Conservation (phyloP, 2,888 invertebrate species). For the Drosophila mayaguana region DNA sequence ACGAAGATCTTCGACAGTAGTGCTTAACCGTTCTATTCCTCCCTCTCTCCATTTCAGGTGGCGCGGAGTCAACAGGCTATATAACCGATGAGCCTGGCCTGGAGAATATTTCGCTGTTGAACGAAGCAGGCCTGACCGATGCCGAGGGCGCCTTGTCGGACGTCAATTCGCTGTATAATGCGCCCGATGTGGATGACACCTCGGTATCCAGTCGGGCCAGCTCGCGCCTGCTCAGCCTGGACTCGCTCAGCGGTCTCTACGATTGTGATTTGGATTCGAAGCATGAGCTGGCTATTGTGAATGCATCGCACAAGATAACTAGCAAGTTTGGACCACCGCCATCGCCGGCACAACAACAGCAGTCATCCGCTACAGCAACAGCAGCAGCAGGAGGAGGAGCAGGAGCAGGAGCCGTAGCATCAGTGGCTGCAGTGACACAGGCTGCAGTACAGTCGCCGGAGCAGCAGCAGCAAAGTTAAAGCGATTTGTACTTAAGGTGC, state of each 20-base stretch:
- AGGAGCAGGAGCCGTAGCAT: constrained; percentile 35
- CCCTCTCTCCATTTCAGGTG: constrained; percentile 79
- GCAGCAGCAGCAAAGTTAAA: constrained; percentile 40
- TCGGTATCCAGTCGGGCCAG: constrained; percentile 93
- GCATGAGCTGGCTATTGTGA: constrained; percentile 85
- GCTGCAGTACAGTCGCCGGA: constrained; percentile 51
- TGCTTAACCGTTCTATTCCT: not conserved
- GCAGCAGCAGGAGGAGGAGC: constrained; percentile 29
- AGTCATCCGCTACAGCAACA: constrained; percentile 40
- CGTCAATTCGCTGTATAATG: constrained; percentile 93
- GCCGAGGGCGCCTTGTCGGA: constrained; percentile 95
- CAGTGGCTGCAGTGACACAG: constrained; percentile 17
- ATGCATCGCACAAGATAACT: constrained; percentile 85
- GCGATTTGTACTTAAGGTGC: constrained; percentile 30
- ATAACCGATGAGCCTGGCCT: constrained; percentile 95
- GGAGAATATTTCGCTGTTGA: constrained; percentile 93
- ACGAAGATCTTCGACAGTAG: too few species aligned
- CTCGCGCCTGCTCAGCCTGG: constrained; percentile 91
- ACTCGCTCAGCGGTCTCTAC: constrained; percentile 93
- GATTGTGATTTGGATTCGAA: constrained; percentile 87
- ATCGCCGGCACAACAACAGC: constrained; percentile 53
- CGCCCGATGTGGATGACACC: constrained; percentile 89
- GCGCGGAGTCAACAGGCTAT: constrained; percentile 91
- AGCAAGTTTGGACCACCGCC: constrained; percentile 84
- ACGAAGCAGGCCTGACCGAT: constrained; percentile 94